Base-by-base conservation (phyloP, 2,113 vertebrate genomes). In the Sorex fumeus region DNA sequence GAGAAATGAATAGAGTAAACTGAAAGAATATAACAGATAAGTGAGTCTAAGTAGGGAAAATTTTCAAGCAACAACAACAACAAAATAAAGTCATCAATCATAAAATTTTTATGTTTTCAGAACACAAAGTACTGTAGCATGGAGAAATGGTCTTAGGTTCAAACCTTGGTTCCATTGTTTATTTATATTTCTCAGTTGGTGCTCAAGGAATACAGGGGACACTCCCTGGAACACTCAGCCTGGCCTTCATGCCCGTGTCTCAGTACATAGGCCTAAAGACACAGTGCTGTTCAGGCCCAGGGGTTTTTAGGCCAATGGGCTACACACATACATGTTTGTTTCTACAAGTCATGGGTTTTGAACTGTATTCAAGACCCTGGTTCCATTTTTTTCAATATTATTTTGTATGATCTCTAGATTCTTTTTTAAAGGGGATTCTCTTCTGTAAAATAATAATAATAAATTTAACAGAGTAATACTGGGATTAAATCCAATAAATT, bases 1-100 rank as follows among this genome's bases (percentile, higher is more conserved):
- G n/a, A 45, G 8, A 93, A 78, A 75, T 45, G 13, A 72, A 60
- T 15, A 43, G n/a, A 23, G 8, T 23, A 93, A 91, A 47, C 12
- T 43, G 62, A 69, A 91, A 84, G 84, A 94, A 78, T 79, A 87
- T 84, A 85, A 77, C 71, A 66, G 1, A 27, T 47, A 83, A 91
- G 32, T 79, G 84, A 74, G 27, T 45, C 6, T 11, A 62, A 62
- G 12, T 23, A 67, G 8, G 78, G 66, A 93, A 84, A 94, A 13
- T 84, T 34, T 77, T 72, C 40, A 72, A 91, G 45, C 23, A 80
- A 67, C 30, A 40, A 40, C 40, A 40, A 40, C 40, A 40, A 4
- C 40, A 40, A 40, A 45, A 71, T 43, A 62, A 78, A 77, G 5
- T 87, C 69, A 77, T 57, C 60, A 57, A 27, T 84, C 45, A 84